These are phyloP conservation scores for Cetoscarus ocellatus DNA, from an alignment of 2,797 vertebrate species.

Conservation along the genomic window DNA sequence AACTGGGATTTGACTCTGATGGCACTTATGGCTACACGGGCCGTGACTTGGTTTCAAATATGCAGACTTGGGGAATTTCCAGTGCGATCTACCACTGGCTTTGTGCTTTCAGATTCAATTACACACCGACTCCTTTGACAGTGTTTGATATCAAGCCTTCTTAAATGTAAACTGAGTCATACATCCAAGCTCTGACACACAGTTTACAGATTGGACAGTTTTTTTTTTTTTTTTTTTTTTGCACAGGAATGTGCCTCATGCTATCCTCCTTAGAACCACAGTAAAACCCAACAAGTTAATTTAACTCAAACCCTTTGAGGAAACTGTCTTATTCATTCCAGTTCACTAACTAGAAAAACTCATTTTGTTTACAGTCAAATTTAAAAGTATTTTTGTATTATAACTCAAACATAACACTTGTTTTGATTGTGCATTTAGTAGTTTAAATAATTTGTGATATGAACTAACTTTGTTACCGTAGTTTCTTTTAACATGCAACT, in stretches of 20 bases:
- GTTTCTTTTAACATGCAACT: too few relatives aligned
- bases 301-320: too few relatives aligned
- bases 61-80: conserved; percentile 71
- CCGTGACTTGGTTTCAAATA: conserved; percentile 83
- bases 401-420: too few relatives aligned
- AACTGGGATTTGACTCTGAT: conserved; percentile 81
- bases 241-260: conserved; percentile 74
- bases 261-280: conserved; percentile 59
- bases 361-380: too few relatives aligned
- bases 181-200: conserved; percentile 69
- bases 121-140: conserved; percentile 76
- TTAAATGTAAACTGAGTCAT: conserved; percentile 79
- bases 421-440: too few relatives aligned
- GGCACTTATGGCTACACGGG: conserved; percentile 73
- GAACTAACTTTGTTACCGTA: too few relatives aligned
- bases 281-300: too few relatives aligned
- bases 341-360: too few relatives aligned
- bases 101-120: conserved; percentile 84
- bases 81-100: conserved; percentile 68
- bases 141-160: conserved; percentile 71
- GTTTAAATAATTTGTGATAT: too few relatives aligned
- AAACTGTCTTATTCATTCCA: too few relatives aligned
- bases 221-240: conserved; percentile 40
- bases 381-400: too few relatives aligned
- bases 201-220: conserved; percentile 63